phyloP scores from a whole-genome alignment of 2,113 vertebrate species.

The Brachyhypopomus gauderio region DNA sequence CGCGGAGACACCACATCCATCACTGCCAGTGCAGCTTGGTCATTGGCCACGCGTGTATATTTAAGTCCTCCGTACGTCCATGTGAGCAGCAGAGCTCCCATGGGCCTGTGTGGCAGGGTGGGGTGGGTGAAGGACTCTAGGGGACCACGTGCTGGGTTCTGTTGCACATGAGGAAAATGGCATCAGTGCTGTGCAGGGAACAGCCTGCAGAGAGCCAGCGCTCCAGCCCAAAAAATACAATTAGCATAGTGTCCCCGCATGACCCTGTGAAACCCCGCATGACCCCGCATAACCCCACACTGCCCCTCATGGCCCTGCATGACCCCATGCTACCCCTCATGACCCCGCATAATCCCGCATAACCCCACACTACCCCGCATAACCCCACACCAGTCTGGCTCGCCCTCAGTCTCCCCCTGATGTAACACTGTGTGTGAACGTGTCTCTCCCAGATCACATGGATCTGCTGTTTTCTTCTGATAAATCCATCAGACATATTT shows the following conservation, averaged over 20 bases:
- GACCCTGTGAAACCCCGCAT: too few relatives aligned
- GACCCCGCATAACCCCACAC: too few relatives aligned
- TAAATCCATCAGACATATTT: constrained; percentile 15
- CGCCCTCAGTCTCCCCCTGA: background rate
- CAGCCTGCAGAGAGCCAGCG: too few relatives aligned
- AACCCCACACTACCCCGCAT: too few relatives aligned
- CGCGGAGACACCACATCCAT: background rate
- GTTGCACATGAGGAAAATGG: too few relatives aligned
- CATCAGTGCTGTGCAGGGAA: too few relatives aligned
- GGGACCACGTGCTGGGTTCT: too few relatives aligned
- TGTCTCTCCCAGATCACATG: background rate
- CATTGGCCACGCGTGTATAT: background rate
- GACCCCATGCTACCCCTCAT: too few relatives aligned
- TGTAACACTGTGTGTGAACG: background rate
- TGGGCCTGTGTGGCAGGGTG: too few relatives aligned
- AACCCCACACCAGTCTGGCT: constrained; percentile 8
- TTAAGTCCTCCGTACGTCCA: background rate
- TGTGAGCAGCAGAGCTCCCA: background rate
- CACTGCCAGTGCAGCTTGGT: background rate
- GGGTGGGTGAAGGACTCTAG: too few relatives aligned
- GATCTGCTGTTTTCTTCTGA: constrained; percentile 4
- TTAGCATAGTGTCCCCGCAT: constrained; percentile 9
- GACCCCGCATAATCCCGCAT: too few relatives aligned
- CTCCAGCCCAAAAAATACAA: background rate
- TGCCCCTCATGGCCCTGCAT: too few relatives aligned